Evolutionary conservation across 2,113 vertebrate genomes (phyloP).

Genomic region (Coracopsis vasa): DNA sequence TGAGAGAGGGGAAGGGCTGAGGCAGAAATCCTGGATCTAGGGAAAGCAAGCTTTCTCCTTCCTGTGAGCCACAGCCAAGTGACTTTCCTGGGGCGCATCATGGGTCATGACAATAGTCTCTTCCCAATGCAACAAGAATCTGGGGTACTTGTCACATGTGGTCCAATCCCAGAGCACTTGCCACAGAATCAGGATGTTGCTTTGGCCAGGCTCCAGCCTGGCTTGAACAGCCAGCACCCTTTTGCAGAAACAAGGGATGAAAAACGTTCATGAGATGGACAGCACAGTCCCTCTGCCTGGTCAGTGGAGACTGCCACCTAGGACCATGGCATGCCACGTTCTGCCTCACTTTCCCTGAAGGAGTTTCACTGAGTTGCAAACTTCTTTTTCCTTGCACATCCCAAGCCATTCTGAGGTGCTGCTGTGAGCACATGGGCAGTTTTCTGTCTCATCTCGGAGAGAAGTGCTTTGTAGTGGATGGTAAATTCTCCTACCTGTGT

Average conservation of each 20-base stretch:
- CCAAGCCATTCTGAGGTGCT: background rate
- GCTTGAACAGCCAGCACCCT: background rate
- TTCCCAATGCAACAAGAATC: background rate
- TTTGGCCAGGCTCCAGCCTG: constrained; percentile 10
- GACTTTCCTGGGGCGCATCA: constrained; percentile 8
- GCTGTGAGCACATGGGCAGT: background rate
- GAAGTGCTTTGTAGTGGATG: background rate
- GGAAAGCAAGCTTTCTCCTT: background rate
- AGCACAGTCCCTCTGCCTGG: background rate
- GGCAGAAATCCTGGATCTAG: background rate
- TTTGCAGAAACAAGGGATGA: background rate
- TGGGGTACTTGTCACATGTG: constrained; percentile 18
- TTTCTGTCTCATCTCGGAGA: background rate
- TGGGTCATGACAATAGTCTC: background rate
- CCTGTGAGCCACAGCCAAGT: background rate
- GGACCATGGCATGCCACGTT: background rate
- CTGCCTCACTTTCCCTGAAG: background rate
- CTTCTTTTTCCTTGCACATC: background rate
- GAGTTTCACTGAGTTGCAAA: background rate
- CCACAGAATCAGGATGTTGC: constrained; percentile 31
- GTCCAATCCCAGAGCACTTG: constrained; percentile 34
- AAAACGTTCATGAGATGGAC: background rate
- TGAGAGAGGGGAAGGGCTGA: background rate
- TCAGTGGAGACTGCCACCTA: background rate
- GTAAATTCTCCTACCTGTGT: background rate